Conservation (phyloP, 2,888 invertebrate species). For the Salticus scenicus region DNA sequence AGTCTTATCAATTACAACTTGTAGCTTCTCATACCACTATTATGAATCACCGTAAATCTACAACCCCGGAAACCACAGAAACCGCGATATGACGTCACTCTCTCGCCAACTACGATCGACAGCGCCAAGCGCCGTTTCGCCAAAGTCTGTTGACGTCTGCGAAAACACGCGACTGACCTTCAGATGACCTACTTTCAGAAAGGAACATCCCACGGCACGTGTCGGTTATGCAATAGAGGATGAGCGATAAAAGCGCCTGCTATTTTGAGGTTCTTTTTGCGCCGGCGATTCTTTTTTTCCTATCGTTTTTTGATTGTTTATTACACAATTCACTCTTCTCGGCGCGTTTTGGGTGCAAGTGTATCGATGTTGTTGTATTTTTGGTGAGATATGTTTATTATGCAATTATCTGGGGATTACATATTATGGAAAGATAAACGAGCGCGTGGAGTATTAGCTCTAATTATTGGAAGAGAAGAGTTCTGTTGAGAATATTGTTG, state of each 20-base stretch:
- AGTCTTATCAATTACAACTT: background rate
- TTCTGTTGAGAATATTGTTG: no score
- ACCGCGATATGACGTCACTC: background rate
- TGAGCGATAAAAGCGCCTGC: conserved; percentile 19
- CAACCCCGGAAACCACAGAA: conserved; percentile 8
- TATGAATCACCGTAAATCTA: background rate
- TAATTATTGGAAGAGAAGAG: no score
- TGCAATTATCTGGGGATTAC: no score
- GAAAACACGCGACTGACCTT: conserved; percentile 41
- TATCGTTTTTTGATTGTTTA: conserved; percentile 3
- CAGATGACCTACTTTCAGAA: conserved; percentile 57
- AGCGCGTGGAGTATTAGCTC: no score
- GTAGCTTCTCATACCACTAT: background rate
- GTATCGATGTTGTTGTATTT: background rate
- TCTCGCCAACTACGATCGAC: conserved; percentile 15
- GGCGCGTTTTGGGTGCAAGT: conserved; percentile 12
- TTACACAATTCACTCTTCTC: background rate
- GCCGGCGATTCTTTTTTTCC: background rate
- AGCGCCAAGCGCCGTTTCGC: background rate
- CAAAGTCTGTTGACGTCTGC: conserved; percentile 49
- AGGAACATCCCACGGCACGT: conserved; percentile 63
- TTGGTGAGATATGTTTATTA: background rate
- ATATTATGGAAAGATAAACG: no score
- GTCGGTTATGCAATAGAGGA: conserved; percentile 50
- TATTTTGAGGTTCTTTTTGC: conserved; percentile 36